Base-by-base conservation (phyloP, 2,888 invertebrate species). In the Caenorhabditis zanzibari region DNA sequence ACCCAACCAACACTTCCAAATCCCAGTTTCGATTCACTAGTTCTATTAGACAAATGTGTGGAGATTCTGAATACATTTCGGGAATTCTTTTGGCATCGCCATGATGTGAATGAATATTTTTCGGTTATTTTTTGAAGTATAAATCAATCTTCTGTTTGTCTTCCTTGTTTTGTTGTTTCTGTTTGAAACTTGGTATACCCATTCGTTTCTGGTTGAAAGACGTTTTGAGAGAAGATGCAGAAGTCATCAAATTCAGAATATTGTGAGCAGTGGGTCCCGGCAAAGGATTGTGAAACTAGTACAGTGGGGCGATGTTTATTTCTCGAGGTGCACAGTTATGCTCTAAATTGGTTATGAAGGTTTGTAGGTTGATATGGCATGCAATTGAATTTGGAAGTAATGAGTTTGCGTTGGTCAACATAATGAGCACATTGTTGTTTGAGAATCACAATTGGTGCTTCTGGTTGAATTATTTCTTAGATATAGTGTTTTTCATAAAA, bases 81-180 rank as follows among this genome's bases (percentile, higher is more conserved):
- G 79, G 71, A 72, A n/a, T 61, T 58, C n/a, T 64, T 54, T 64
- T 79, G 71, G 71, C 79, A 61, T 72, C 54, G 79, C 71, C 71
- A 79, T 71, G 71, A 64, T 79, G 79, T 79, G 71, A 79, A 79
- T 79, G 64, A 79, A 79, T 64, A 71, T 22, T 49, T 71, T 64
- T 69, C 61, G 54, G 47, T 68, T 44, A 76, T 41, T 16, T 56
- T 26, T 32, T 7, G 10, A 58, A 32, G 28, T 16, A 32, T 32
- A 14, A 32, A 32, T 16, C n/a, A 32, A n/a, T 54, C 14, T 54
- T 22, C 26, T 3, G 54, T 22, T 22, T 5, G 1, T 56, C 14
- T 56, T 56, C 14, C 16, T 5, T 32, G 32, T n/a, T 35, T 32
- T 58, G 16, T 32, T 32, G 6, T 26, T 19, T n/a, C 22, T 49